phyloP scores from a whole-genome alignment of 2,113 vertebrate species.

The Microcebus tavaratra region DNA sequence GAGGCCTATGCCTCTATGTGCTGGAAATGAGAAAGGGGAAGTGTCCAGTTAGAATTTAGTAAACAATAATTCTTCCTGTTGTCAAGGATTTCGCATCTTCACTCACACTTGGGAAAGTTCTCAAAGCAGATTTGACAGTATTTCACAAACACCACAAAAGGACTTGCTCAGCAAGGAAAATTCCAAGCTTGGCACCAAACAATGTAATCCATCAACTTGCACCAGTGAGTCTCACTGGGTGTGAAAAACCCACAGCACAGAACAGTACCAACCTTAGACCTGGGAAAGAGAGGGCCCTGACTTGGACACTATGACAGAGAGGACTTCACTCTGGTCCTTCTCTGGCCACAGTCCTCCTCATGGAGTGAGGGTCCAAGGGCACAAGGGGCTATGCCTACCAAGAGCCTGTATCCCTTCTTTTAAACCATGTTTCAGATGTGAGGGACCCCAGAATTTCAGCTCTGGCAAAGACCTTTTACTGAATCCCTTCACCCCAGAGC shows the following conservation, averaged over 20 bases:
- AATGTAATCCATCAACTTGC: neutral
- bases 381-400: neutral
- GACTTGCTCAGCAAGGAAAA: slow-evolving; percentile 46
- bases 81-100: slow-evolving; percentile 35
- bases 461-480: neutral
- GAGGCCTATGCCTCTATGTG: neutral
- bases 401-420: neutral
- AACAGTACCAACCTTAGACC: neutral
- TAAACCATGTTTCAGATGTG: neutral
- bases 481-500: neutral
- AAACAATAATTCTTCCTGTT: slow-evolving; percentile 50
- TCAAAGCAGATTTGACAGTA: slow-evolving; percentile 23
- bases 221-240: neutral
- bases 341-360: neutral
- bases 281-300: neutral
- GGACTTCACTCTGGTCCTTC: neutral
- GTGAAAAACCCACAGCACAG: neutral
- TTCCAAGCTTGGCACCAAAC: slow-evolving; percentile 8
- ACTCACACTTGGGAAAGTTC: slow-evolving; percentile 2
- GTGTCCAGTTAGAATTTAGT: neutral
- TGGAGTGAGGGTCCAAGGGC: neutral
- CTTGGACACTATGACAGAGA: neutral
- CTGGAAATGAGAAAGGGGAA: slow-evolving; percentile 10
- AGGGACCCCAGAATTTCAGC: neutral
- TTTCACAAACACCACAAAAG: slow-evolving; percentile 41